Evolutionary conservation across 2,113 vertebrate genomes (phyloP).

Genomic region (Chascanopsetta lugubris): DNA sequence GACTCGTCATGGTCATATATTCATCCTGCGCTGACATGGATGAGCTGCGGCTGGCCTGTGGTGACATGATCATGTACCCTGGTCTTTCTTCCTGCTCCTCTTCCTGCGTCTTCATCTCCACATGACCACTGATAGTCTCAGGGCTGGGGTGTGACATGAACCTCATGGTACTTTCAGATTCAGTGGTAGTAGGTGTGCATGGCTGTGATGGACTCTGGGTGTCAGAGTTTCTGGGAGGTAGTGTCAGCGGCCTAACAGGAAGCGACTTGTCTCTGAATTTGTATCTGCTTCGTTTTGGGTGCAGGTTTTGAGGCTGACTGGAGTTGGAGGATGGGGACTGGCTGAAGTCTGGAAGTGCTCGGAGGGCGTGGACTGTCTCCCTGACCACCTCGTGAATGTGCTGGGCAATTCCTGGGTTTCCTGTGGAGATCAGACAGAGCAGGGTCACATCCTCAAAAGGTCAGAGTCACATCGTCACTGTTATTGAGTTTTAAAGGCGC

Average conservation of each 20-base stretch:
- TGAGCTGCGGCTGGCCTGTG: constrained; percentile 29
- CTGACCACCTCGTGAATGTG: constrained; percentile 66
- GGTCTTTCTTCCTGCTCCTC: constrained; percentile 30
- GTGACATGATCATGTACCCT: constrained; percentile 72
- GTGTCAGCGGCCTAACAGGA: not conserved
- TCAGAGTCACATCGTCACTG: not conserved
- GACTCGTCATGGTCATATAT: constrained; percentile 67
- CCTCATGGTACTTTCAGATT: not conserved
- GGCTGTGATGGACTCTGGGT: constrained; percentile 10
- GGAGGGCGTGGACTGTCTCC: constrained; percentile 17
- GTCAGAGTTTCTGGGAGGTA: constrained; percentile 7
- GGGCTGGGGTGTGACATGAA: constrained; percentile 11
- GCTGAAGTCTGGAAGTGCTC: constrained; percentile 67
- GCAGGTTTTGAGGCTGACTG: constrained; percentile 27
- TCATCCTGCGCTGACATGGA: constrained; percentile 47
- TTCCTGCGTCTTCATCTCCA: constrained; percentile 32
- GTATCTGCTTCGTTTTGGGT: constrained; percentile 51
- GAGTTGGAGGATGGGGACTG: constrained; percentile 45
- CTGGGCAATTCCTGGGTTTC: constrained; percentile 52
- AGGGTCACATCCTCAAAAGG: not conserved
- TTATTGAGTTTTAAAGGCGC: not conserved
- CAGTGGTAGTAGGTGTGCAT: not conserved
- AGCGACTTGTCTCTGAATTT: constrained; percentile 47
- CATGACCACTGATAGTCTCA: constrained; percentile 28
- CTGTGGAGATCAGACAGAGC: constrained; percentile 11